phyloP scores from a whole-genome alignment of 2,888 invertebrate genomes.

The Lymantria dispar region DNA sequence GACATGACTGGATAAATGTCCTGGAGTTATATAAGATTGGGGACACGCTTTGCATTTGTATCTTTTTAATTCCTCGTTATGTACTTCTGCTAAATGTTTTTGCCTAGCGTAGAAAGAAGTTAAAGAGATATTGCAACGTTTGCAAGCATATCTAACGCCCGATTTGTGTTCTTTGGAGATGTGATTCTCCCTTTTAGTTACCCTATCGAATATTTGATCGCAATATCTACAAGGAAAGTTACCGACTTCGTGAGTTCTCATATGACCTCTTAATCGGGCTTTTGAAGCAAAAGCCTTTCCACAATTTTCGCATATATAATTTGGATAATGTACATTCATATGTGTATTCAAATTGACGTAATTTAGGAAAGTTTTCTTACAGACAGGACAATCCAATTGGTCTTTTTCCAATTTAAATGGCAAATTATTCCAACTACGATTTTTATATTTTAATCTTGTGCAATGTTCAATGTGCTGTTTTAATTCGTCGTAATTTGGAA shows the following conservation, averaged over 20 bases:
- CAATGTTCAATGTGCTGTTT: constrained; percentile 59
- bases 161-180: constrained; percentile 74
- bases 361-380: constrained; percentile 66
- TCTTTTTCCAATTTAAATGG: constrained; percentile 74
- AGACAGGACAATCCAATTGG: constrained; percentile 69
- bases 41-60: constrained; percentile 76
- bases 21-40: constrained; percentile 74
- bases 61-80: constrained; percentile 70
- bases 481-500: constrained; percentile 51
- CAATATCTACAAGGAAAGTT: constrained; percentile 69
- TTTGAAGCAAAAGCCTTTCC: constrained; percentile 80
- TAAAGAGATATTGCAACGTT: constrained; percentile 63
- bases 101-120: constrained; percentile 71
- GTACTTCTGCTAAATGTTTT: constrained; percentile 71
- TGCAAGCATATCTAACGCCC: constrained; percentile 67
- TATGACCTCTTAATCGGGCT: constrained; percentile 72
- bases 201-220: constrained; percentile 62
- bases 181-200: constrained; percentile 71
- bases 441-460: constrained; percentile 39
- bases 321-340: constrained; percentile 78
- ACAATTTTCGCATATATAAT: constrained; percentile 77
- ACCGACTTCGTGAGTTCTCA: constrained; percentile 77
- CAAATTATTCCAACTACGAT: constrained; percentile 54
- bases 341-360: constrained; percentile 73
- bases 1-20: constrained; percentile 70